Evolutionary conservation across 2,797 vertebrate genomes (phyloP), one percentile per base, ranked within the genome.

Genomic region (Craterocephalus amniculus): DNA sequence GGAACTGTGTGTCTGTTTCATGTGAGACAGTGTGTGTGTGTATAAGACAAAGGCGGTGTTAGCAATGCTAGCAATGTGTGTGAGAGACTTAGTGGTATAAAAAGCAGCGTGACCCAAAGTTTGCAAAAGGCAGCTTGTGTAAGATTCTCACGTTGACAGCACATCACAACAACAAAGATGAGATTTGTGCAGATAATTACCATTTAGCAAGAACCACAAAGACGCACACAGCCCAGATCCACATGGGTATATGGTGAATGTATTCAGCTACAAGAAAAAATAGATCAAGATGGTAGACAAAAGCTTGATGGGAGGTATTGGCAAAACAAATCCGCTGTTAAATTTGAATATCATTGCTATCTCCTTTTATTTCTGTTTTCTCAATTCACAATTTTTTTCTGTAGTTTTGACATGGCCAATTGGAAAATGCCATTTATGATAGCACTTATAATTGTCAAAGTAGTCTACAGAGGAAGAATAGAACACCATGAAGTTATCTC

Each of bases 101-200:
- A 87, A 90, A 86, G 86, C 67, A 64, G 79, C 76, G 69, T 89
- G 90, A 90, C 90, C 89, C 76, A 80, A 83, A 79, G 83, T 85
- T 89, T 88, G 88, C 71, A 49, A 24, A 58, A 74, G 78, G 81
- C 80, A 65, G 91, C 86, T 48, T 91, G 87, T 90, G 74, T 81
- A 74, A 87, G 83, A 89, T 91, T 83, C 84, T 78, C 76, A 88
- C 80, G 83, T 85, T 92, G 91, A 93, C 92, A 92, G 88, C 90
- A 84, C 86, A 66, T 92, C 90, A 91, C 76, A 83, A 76, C 74
- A 31, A 91, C 89, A 91, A 90, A 89, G 87, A 91, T 92, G 81
- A 74, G 86, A 87, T 87, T 91, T 84, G 54, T 18, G 32, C 26
- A 34, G 36, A 11, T 55, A 55, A 65, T 80, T 84, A 84, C 86